Percentiles rank a stretch among this genome's conserved stretches.
Evolutionary conservation across 2,113 vertebrate genomes (phyloP).

Genomic region (Grammomys dolichurus): DNA sequence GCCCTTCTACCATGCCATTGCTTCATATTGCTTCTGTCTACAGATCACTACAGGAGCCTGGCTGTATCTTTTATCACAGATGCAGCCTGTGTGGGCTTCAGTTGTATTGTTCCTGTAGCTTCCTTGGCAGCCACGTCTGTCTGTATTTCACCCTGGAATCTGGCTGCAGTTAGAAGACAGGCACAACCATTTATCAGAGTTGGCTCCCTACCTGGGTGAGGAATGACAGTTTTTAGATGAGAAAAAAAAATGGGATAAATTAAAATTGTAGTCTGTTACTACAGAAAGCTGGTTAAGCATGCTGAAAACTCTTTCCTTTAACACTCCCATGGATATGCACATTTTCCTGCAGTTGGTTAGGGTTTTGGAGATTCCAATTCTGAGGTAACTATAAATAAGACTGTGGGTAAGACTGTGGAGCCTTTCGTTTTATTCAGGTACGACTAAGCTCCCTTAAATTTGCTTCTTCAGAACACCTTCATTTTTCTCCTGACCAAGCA

Average conservation of each 20-base stretch:
- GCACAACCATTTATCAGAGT: not conserved
- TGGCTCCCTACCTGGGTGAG: not conserved
- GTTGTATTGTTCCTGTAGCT: not conserved
- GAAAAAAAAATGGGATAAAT: not conserved
- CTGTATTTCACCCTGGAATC: not conserved
- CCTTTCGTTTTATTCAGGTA: conserved; percentile 42
- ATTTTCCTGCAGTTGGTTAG: not conserved
- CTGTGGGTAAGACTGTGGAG: not conserved
- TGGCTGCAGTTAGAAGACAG: not conserved
- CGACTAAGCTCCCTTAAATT: not conserved
- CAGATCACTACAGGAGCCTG: not conserved
- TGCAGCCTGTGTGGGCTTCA: not conserved
- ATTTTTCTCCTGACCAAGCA: not conserved
- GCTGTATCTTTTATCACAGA: not conserved
- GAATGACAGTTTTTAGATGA: not conserved
- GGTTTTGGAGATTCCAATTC: not conserved
- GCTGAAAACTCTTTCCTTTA: not conserved
- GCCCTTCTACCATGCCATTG: not conserved
- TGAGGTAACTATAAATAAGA: conserved; percentile 16
- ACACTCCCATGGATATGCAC: not conserved
- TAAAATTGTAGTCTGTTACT: not conserved
- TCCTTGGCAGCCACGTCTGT: not conserved
- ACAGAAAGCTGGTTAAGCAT: not conserved
- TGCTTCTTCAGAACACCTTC: not conserved
- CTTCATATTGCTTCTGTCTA: not conserved